Evolutionary conservation across 2,113 vertebrate genomes (phyloP), one percentile per base, ranked within the genome.

Genomic region (Heterochromis multidens): DNA sequence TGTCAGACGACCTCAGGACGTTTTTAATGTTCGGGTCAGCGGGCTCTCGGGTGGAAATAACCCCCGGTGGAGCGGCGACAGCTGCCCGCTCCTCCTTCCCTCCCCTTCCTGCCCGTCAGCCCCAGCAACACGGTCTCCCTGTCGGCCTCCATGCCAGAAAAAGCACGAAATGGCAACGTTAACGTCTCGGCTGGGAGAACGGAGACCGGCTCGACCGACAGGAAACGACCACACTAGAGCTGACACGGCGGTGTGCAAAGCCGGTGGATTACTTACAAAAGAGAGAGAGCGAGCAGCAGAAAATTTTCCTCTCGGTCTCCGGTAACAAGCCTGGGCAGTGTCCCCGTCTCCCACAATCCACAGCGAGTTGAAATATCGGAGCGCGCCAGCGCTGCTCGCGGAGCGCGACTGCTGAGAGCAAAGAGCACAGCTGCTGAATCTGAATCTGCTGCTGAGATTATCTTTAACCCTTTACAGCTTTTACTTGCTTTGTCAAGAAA

Each of bases 331-430:
- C 93, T 91, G 88, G 90, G 89, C 91, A 94, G 85, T 35, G 89
- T 95, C 94, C 89, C 91, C 85, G 85, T 92, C 93, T 95, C 96
- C 96, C 96, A 96, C 91, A 96, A 96, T 96, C 91, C 96, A 95
- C 94, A 92, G 95, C 95, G 94, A 91, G 85, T 6, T 52, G 78
- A 79, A 77, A 80, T 86, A 91, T 77, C 85, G 83, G 62, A 52
- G 89, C 49, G 82, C 88, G 89, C 81, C 84, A 86, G 89, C 76
- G 90, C 84, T 89, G 91, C 88, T 91, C 85, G 90, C 88, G 59
- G 90, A 91, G 89, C 87, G 87, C 82, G 81, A 81, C 58, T 60
- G 79, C 67, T 21, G 89, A 77, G 87, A 46, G 83, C 84, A 23
- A 77, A 57, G 81, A 65, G 72, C 57, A 17, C 29, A 84, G 7